A percentile compares a stretch with the other conserved stretches of the same genome.
phyloP scores from a whole-genome alignment of 2,888 invertebrate genomes.

The Monochamus alternatus region DNA sequence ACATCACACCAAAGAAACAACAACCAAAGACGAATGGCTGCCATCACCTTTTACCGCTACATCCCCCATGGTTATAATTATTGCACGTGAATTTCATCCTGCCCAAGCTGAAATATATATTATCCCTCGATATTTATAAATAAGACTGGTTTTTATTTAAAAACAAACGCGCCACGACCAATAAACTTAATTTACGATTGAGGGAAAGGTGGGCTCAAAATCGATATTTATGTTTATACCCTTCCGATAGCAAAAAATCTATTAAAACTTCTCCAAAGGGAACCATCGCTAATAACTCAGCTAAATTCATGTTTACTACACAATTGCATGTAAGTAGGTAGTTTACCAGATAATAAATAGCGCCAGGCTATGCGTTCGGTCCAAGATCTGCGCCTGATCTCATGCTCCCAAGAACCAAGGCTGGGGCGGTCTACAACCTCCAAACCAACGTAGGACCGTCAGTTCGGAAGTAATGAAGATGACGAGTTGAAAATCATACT shows the following conservation, averaged over 20 bases:
- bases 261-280: slow-evolving; percentile 59
- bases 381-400: slow-evolving; percentile 45
- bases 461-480: no score
- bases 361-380: slow-evolving; percentile 50
- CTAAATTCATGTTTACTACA: slow-evolving; percentile 65
- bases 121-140: slow-evolving; percentile 13
- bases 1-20: slow-evolving; percentile 4
- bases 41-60: slow-evolving; percentile 8
- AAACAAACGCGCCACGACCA: slow-evolving; percentile 12
- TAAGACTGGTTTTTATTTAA: slow-evolving; percentile 26
- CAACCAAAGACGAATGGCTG: not conserved
- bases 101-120: not conserved
- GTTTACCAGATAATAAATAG: slow-evolving; percentile 61
- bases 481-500: no score
- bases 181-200: slow-evolving; percentile 27
- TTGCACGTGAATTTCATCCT: not conserved
- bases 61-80: slow-evolving; percentile 19
- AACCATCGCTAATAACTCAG: slow-evolving; percentile 63
- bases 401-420: slow-evolving; percentile 29
- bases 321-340: slow-evolving; percentile 66
- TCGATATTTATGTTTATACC: slow-evolving; percentile 61
- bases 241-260: slow-evolving; percentile 58
- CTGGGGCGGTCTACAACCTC: not conserved
- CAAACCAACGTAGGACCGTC: no score
- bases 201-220: slow-evolving; percentile 15